Percentiles rank a stretch among this genome's conserved stretches.
phyloP scores from a whole-genome alignment of 2,113 vertebrate species.

The Nesoenas mayeri region DNA sequence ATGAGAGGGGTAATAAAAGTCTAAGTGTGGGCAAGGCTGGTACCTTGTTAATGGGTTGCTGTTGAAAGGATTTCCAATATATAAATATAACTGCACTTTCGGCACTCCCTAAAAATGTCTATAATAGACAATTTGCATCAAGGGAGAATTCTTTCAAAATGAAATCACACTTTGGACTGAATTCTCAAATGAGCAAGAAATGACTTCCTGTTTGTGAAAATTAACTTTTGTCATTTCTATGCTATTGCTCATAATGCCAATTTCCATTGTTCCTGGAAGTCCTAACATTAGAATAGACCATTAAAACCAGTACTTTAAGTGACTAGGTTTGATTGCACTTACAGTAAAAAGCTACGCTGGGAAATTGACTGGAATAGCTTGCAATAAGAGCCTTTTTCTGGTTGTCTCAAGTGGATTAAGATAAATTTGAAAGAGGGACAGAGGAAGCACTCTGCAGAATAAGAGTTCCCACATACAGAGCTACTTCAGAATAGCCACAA shows the following conservation, averaged over 20 bases:
- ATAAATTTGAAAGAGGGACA: neutral
- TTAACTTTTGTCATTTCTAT: neutral
- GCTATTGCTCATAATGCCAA: neutral
- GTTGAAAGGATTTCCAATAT: neutral
- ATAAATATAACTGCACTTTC: neutral
- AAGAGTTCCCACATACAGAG: neutral
- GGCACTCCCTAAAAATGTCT: neutral
- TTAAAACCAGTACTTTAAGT: constrained; percentile 20
- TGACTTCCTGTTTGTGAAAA: neutral
- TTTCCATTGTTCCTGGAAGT: constrained; percentile 36
- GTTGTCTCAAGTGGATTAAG: constrained; percentile 32
- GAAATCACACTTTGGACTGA: neutral
- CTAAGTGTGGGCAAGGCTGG: neutral
- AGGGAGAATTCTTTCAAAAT: neutral
- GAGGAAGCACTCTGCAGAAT: neutral
- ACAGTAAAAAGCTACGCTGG: neutral
- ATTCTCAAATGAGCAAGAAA: neutral
- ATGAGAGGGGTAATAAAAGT: neutral
- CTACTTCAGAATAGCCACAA: neutral
- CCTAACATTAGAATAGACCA: neutral
- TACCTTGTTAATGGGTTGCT: neutral
- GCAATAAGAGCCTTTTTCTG: neutral
- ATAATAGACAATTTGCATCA: neutral
- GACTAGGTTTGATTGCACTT: constrained; percentile 1
- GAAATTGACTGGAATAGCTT: constrained; percentile 35